phyloP scores from a whole-genome alignment of 2,113 vertebrate species.

The Anguilla rostrata region DNA sequence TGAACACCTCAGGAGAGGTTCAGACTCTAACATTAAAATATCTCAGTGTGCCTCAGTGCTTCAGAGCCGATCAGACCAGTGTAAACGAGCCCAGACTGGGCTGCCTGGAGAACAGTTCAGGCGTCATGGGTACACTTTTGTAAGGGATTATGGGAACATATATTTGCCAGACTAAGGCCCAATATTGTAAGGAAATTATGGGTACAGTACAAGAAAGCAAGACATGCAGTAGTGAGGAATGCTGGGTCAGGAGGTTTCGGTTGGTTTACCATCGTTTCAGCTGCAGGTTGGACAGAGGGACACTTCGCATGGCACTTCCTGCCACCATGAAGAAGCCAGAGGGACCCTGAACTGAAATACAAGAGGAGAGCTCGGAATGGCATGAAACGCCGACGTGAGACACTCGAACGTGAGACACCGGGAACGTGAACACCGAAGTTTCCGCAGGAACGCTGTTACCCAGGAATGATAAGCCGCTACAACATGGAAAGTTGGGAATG shows the following conservation, averaged over 20 bases:
- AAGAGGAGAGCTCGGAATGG: not conserved
- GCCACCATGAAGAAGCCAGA: constrained; percentile 88
- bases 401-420: no score
- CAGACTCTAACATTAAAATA: not conserved
- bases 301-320: constrained; percentile 81
- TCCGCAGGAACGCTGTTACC: no score
- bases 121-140: not conserved
- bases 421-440: no score
- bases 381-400: no score
- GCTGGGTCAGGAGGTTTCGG: not conserved
- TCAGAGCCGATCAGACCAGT: not conserved
- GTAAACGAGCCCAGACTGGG: no score
- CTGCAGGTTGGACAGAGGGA: constrained; percentile 77
- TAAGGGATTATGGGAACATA: not conserved
- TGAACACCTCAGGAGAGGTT: not conserved
- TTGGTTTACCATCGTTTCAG: constrained; percentile 80
- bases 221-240: constrained; percentile 22
- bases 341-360: constrained; percentile 81
- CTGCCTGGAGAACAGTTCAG: not conserved
- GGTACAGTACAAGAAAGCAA: not conserved
- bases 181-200: not conserved
- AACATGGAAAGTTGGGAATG: no score
- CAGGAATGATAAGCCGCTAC: no score
- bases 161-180: not conserved
- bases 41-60: not conserved